A percentile compares a stretch with the other conserved stretches of the same genome.
phyloP scores from a whole-genome alignment of 2,888 invertebrate species.

The Ganaspis brasiliensis region DNA sequence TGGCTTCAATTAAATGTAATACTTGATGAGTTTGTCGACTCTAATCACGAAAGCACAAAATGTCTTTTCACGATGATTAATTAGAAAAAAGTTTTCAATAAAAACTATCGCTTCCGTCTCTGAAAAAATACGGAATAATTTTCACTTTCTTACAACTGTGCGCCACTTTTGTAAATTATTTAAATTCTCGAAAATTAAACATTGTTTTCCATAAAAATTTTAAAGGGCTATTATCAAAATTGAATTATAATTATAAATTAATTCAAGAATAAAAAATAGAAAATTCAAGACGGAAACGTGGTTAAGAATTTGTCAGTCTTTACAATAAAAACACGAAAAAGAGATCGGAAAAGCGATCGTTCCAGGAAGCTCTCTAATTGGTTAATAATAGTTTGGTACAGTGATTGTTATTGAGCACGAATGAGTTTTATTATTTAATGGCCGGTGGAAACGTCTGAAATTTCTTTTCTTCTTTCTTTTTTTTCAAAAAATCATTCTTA shows the following conservation, averaged over 20 bases:
- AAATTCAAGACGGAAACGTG: constrained; percentile 23
- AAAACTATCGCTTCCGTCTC: constrained; percentile 18
- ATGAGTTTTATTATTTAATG: constrained; percentile 16
- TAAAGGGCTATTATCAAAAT: not conserved
- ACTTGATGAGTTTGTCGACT: not conserved
- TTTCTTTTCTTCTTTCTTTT: not conserved
- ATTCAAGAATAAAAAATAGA: too few species aligned
- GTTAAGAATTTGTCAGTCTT: constrained; percentile 26
- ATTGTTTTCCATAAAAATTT: not conserved
- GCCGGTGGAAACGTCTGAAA: constrained; percentile 15
- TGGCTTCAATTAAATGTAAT: constrained; percentile 22
- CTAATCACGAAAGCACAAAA: not conserved
- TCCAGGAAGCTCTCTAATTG: constrained; percentile 27
- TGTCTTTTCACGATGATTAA: not conserved
- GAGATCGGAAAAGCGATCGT: constrained; percentile 22
- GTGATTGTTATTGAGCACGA: constrained; percentile 27
- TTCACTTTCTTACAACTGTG: not conserved
- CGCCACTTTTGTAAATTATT: not conserved
- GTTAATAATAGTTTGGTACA: constrained; percentile 11
- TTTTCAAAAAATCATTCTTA: constrained; percentile 1
- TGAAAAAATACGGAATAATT: not conserved
- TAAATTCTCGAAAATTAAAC: not conserved
- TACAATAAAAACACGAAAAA: constrained; percentile 12
- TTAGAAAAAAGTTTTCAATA: not conserved
- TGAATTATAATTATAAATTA: too few species aligned